Conservation (phyloP, 2,113 vertebrate genomes). For the Etheostoma spectabile region DNA sequence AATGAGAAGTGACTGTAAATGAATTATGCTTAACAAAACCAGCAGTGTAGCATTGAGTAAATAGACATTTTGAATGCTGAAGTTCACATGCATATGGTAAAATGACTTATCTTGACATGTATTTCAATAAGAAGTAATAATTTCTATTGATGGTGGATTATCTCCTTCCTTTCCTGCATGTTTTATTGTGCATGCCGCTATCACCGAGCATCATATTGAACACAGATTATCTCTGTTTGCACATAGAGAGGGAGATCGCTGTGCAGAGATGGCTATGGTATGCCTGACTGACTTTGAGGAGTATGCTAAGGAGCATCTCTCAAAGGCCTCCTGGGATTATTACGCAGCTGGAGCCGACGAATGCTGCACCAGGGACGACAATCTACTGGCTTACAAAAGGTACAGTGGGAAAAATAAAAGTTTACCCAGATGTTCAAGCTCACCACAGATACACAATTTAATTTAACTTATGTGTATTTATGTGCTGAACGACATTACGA, state of each 20-base stretch:
- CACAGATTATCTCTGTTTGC: not conserved
- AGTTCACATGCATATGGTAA: not conserved
- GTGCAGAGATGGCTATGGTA: conserved; percentile 88
- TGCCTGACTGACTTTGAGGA: conserved; percentile 93
- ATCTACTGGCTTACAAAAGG: conserved; percentile 91
- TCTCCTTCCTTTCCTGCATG: not conserved
- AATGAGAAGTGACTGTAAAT: conserved; percentile 6
- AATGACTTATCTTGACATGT: not conserved
- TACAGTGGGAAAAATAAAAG: conserved; percentile 54
- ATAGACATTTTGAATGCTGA: not conserved
- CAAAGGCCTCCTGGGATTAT: conserved; percentile 92
- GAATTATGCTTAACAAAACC: not conserved
- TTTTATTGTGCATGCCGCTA: not conserved
- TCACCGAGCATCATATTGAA: not conserved
- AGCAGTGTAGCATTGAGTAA: not conserved
- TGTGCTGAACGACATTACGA: not conserved
- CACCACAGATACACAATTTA: not conserved
- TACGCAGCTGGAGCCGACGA: conserved; percentile 93
- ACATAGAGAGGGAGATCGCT: conserved; percentile 73
- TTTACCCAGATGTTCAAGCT: conserved; percentile 4
- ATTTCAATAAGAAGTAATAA: not conserved
- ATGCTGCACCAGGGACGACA: conserved; percentile 89
- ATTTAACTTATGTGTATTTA: no score
- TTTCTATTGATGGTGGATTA: not conserved
- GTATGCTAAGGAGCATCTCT: conserved; percentile 89